Percentiles rank a stretch among this genome's conserved stretches.
Evolutionary conservation across 2,888 invertebrate species (phyloP).

Genomic region (Blastobasis adustella): DNA sequence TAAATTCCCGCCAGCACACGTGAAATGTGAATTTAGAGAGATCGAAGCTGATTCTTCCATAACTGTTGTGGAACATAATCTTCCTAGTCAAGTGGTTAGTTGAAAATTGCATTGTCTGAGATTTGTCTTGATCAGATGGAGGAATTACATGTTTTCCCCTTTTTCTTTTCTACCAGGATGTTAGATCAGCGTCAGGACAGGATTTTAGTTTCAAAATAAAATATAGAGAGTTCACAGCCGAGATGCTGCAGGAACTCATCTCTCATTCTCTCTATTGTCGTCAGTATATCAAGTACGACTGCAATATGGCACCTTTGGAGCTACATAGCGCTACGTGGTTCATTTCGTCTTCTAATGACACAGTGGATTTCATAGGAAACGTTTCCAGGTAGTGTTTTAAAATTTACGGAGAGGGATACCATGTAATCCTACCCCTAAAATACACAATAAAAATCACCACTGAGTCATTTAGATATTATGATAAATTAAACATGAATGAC

Average conservation of each 20-base stretch:
- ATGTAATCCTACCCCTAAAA: too few species aligned
- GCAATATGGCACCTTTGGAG: slow-evolving; percentile 90
- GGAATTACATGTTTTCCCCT: too few species aligned
- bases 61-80: slow-evolving; percentile 91
- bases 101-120: neutral
- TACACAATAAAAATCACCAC: too few species aligned
- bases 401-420: neutral
- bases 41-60: slow-evolving; percentile 90
- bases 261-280: slow-evolving; percentile 92
- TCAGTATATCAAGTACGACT: slow-evolving; percentile 92
- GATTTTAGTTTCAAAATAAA: slow-evolving; percentile 91
- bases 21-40: slow-evolving; percentile 90
- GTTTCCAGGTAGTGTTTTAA: slow-evolving; percentile 78
- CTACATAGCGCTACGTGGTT: slow-evolving; percentile 93
- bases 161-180: slow-evolving; percentile 71
- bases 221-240: slow-evolving; percentile 91
- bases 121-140: too few species aligned
- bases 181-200: slow-evolving; percentile 83
- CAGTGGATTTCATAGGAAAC: slow-evolving; percentile 89
- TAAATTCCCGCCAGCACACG: slow-evolving; percentile 91
- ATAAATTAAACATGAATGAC: too few species aligned
- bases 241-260: slow-evolving; percentile 93
- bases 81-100: slow-evolving; percentile 88
- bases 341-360: slow-evolving; percentile 85
- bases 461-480: too few species aligned